Evolutionary conservation across 2,888 invertebrate species (phyloP), one percentile per base, ranked within the genome.

Genomic region (Punctoribates punctum): DNA sequence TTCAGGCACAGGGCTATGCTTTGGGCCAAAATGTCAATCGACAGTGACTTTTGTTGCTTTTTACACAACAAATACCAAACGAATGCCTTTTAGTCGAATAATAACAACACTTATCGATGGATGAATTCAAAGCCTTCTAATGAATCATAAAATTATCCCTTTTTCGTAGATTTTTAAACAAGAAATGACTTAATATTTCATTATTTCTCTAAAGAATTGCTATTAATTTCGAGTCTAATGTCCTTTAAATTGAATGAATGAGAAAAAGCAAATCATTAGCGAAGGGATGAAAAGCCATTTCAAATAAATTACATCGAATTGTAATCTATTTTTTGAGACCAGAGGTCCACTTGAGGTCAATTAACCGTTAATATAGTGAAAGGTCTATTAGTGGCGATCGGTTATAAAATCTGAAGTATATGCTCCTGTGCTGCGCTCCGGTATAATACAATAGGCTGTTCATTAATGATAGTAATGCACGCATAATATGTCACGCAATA

Each of bases 401-500:
- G n/a, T 29, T 34, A 17, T 65, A 65, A 65, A 65, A 65, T 57
- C 9, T 25, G 23, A 8, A 8, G 25, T 23, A 23, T 57, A 23
- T 57, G 25, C 20, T 34, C 34, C 15, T 54, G n/a, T 54, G 13
- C 5, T 48, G 15, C 17, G 17, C 17, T 15, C 48, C 15, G 15
- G n/a, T 54, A 57, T 57, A 57, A 57, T 23, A 57, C 57, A 57
- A 25, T 57, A 57, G 23, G 57, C 23, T 57, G 57, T 23, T 13
- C 15, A 2, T 15, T 70, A 70, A 70, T 70, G 70, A 70, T 46
- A 23, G 23, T 4, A 46, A 38, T 46, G 70, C 70, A 70, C 70
- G 70, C 70, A 70, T 70, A 70, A 25, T 34, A 70, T 70, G 46
- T 70, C 70, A 70, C 70, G 70, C 70, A 25, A 70, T 70, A 23